Evolutionary conservation across 2,888 invertebrate species (phyloP).

Genomic region (Bedellia somnulentella): DNA sequence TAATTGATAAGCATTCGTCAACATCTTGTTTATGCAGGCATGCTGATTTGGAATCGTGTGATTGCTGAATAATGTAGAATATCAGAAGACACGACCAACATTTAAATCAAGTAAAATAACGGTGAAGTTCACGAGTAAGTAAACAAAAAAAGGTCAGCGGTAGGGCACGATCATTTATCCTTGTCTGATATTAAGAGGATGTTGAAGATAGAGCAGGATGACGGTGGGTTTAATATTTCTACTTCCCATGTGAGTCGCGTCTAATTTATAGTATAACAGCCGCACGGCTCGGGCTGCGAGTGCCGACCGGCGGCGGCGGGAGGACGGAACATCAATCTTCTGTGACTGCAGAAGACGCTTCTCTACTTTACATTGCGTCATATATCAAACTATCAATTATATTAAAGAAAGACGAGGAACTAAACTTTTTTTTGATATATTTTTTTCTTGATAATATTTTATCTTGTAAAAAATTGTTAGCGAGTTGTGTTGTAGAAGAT

Average conservation of each 20-base stretch:
- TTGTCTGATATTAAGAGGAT: conserved; percentile 26
- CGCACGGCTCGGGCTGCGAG: conserved; percentile 36
- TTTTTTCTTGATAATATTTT: no score
- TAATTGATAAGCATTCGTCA: no score
- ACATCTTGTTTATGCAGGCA: no score
- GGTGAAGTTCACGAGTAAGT: conserved; percentile 36
- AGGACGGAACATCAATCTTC: conserved; percentile 47
- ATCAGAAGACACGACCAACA: no score
- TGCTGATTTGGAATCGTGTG: no score
- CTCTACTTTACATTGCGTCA: conserved; percentile 1
- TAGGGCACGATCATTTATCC: conserved; percentile 28
- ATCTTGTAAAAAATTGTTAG: no score
- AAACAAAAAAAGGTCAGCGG: conserved; percentile 47
- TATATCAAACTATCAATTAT: no score
- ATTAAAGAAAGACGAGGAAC: no score
- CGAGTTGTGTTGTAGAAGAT: no score
- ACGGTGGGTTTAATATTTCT: conserved; percentile 32
- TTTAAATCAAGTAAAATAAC: conserved; percentile 46
- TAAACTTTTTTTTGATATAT: no score
- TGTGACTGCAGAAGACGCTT: conserved; percentile 16
- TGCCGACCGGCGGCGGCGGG: conserved; percentile 25
- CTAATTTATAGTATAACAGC: conserved; percentile 58
- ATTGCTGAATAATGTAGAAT: no score
- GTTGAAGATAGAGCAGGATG: conserved; percentile 32
- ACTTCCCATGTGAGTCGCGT: conserved; percentile 43